These are phyloP conservation scores for Rhagoletis zephyria DNA, from an alignment of 1,140 invertebrate genomes.

Conservation along the genomic window DNA sequence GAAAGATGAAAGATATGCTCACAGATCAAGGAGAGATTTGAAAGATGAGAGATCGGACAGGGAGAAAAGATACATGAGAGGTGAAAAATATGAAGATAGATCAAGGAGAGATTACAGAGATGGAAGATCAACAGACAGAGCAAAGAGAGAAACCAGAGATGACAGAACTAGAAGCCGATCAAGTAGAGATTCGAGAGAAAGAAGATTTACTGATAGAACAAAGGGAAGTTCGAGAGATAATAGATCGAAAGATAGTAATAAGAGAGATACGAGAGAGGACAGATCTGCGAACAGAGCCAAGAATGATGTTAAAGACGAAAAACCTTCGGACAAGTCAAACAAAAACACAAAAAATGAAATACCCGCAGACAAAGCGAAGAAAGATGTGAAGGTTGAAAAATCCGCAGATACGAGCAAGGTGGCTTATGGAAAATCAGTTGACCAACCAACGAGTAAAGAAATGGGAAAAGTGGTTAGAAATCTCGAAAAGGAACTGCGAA, in stretches of 20 bases:
- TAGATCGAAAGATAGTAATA: background rate
- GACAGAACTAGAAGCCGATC: background rate
- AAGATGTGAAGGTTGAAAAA: background rate
- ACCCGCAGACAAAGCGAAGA: background rate
- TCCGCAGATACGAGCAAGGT: background rate
- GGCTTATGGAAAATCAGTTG: background rate
- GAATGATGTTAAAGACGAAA: background rate
- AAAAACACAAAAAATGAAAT: background rate
- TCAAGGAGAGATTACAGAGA: background rate
- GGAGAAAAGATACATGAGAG: background rate
- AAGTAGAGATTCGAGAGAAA: background rate
- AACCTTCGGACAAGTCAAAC: background rate
- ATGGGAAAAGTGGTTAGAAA: no score
- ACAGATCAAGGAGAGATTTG: background rate
- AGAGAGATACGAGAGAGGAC: background rate
- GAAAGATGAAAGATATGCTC: background rate
- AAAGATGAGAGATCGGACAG: background rate
- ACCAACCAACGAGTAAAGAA: background rate
- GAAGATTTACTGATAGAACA: background rate
- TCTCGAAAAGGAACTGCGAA: no score
- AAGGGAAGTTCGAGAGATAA: background rate
- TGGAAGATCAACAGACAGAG: background rate
- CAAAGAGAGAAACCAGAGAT: background rate
- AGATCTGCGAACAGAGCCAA: background rate
- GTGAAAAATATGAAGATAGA: background rate